Evolutionary conservation across 1,140 invertebrate genomes (phyloP).

Genomic region (Penaeus japonicus): DNA sequence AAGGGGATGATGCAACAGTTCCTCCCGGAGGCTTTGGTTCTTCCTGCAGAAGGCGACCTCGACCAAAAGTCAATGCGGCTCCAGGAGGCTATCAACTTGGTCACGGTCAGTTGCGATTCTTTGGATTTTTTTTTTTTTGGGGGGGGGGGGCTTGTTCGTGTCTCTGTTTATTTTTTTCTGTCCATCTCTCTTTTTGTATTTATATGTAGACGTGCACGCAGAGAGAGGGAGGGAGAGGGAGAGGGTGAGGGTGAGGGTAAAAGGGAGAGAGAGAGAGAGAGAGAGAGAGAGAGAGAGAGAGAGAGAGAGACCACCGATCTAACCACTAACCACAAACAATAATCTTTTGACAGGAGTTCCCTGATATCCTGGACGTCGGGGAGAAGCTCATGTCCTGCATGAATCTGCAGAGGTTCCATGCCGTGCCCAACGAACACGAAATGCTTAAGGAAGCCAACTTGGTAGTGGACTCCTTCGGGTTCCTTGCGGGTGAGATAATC

Average conservation of each 20-base stretch:
- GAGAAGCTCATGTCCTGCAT: constrained; percentile 25
- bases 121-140: too few relatives aligned
- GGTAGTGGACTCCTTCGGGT: background rate
- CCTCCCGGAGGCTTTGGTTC: background rate
- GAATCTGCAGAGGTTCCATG: constrained; percentile 23
- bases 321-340: too few relatives aligned
- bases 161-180: too few relatives aligned
- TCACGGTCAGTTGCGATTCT: too few relatives aligned
- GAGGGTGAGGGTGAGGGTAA: too few relatives aligned
- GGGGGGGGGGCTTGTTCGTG: too few relatives aligned
- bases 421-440: constrained; percentile 17
- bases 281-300: too few relatives aligned
- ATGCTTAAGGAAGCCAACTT: background rate
- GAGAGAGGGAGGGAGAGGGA: too few relatives aligned
- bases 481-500: constrained; percentile 26
- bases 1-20: constrained; percentile 7
- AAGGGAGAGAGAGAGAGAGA: too few relatives aligned
- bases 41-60: background rate
- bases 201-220: too few relatives aligned
- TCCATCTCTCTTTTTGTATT: too few relatives aligned
- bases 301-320: too few relatives aligned
- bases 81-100: background rate
- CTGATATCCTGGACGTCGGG: constrained; percentile 9
- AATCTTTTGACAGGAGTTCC: constrained; percentile 6
- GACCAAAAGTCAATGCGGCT: background rate